Percentiles rank a stretch among this genome's conserved stretches.
Conservation (phyloP, 2,888 invertebrate genomes). For the Metellina segmentata region DNA sequence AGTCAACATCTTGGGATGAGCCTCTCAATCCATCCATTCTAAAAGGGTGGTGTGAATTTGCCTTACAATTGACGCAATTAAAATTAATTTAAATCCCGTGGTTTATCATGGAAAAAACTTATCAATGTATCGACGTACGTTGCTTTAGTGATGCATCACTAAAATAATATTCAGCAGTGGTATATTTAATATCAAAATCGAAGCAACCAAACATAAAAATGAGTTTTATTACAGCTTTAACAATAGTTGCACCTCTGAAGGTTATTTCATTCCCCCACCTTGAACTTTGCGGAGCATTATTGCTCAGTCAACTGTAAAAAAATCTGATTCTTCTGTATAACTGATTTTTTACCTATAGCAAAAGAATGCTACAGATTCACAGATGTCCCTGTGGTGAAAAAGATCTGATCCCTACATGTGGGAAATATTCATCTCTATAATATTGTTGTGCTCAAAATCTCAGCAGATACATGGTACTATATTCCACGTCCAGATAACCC, state of each 20-base stretch:
- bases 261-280: slow-evolving; percentile 5
- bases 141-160: slow-evolving; percentile 17
- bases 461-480: not conserved
- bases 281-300: slow-evolving; percentile 10
- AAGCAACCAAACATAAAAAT: not conserved
- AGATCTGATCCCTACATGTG: not conserved
- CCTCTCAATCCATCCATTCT: not conserved
- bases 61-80: not conserved
- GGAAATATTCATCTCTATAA: not conserved
- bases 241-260: slow-evolving; percentile 2
- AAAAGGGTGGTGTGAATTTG: not conserved
- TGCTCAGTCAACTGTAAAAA: not conserved
- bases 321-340: too few relatives aligned
- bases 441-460: not conserved
- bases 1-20: too few relatives aligned
- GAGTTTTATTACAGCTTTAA: slow-evolving; percentile 9
- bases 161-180: not conserved
- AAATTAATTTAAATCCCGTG: too few relatives aligned
- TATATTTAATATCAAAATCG: not conserved
- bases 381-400: not conserved
- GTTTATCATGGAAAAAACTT: not conserved
- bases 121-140: not conserved
- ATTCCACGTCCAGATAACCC: slow-evolving; percentile 78
- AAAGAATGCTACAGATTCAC: not conserved
- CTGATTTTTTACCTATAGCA: too few relatives aligned